phyloP scores from a whole-genome alignment of 2,113 vertebrate genomes.

The Gambusia affinis region DNA sequence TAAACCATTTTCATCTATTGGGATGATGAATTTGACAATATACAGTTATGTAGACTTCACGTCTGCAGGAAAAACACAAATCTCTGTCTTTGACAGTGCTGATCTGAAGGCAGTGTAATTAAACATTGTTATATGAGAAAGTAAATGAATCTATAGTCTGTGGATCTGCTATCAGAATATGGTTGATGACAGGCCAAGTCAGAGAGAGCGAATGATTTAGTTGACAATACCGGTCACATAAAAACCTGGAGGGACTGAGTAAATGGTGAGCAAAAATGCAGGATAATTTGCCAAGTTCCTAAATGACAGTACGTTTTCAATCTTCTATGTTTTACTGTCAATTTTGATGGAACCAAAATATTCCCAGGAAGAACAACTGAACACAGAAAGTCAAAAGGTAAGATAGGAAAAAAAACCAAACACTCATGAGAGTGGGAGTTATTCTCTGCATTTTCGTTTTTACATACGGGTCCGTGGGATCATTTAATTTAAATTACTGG shows the following conservation, averaged over 20 bases:
- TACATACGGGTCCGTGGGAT: conserved; percentile 13
- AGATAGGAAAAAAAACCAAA: conserved; percentile 2
- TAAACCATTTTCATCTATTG: conserved; percentile 73
- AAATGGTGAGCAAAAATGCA: conserved; percentile 54
- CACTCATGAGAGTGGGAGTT: background rate
- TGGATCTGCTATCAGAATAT: conserved; percentile 73
- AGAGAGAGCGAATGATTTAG: conserved; percentile 69
- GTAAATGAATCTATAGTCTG: conserved; percentile 75
- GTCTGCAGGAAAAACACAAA: conserved; percentile 77
- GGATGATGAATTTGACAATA: conserved; percentile 74
- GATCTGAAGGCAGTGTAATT: conserved; percentile 78
- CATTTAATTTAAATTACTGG: background rate
- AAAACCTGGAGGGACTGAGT: conserved; percentile 58
- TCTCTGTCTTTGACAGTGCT: conserved; percentile 67
- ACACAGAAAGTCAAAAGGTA: conserved; percentile 42
- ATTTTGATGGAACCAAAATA: conserved; percentile 48
- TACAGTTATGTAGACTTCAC: conserved; percentile 77
- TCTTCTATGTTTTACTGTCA: conserved; percentile 48
- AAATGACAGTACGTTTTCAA: conserved; percentile 59
- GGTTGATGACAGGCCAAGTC: conserved; percentile 64
- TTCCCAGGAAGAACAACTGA: conserved; percentile 22
- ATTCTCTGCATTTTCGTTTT: conserved; percentile 11
- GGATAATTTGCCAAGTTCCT: conserved; percentile 61
- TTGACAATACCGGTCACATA: conserved; percentile 58
- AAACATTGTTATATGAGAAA: conserved; percentile 77